Conservation (phyloP, 2,888 invertebrate genomes). For the Dendrolimus pini region DNA sequence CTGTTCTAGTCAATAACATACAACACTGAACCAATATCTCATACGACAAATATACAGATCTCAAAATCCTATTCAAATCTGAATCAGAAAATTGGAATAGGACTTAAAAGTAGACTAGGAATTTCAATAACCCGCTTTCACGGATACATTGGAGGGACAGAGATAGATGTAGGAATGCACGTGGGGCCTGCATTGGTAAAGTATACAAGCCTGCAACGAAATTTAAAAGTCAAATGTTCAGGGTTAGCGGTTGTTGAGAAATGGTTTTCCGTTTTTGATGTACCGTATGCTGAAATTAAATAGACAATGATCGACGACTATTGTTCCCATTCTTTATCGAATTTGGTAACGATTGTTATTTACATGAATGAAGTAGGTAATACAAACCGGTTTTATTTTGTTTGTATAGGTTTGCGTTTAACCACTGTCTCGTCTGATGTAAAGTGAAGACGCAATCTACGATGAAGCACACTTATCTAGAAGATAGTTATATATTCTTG, state of each 20-base stretch:
- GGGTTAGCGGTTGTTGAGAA: neutral
- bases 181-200: neutral
- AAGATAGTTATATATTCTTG: too few relatives aligned
- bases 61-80: neutral
- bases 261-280: neutral
- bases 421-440: too few relatives aligned
- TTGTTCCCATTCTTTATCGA: too few relatives aligned
- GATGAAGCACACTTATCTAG: too few relatives aligned
- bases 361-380: too few relatives aligned
- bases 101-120: neutral
- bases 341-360: too few relatives aligned
- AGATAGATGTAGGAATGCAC: slow-evolving; percentile 16
- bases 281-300: neutral
- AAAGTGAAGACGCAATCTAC: too few relatives aligned
- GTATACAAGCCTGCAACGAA: neutral
- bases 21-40: neutral
- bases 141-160: slow-evolving; percentile 13
- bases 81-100: neutral
- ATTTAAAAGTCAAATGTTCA: neutral
- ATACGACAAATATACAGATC: neutral
- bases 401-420: too few relatives aligned
- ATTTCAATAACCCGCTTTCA: neutral
- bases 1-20: neutral
- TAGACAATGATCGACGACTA: neutral
- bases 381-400: too few relatives aligned